Conservation (phyloP, 2,888 invertebrate species). For the Cecidostiba fungosa region DNA sequence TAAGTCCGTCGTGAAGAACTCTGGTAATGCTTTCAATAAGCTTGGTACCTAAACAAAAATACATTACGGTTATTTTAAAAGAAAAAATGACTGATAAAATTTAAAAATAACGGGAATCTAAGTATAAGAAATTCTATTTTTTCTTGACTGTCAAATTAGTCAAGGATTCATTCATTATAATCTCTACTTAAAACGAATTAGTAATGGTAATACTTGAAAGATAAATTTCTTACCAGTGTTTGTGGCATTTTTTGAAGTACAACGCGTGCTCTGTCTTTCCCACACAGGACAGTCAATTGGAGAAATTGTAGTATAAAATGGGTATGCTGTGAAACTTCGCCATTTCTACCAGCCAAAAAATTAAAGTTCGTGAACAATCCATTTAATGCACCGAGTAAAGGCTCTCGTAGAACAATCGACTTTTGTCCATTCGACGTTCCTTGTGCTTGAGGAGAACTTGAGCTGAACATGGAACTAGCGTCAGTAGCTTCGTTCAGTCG, state of each 20-base stretch:
- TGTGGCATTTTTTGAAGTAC: slow-evolving; percentile 89
- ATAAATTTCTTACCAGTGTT: slow-evolving; percentile 81
- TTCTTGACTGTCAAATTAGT: too few relatives aligned
- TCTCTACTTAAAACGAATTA: not conserved
- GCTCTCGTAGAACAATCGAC: slow-evolving; percentile 82
- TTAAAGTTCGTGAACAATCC: slow-evolving; percentile 88
- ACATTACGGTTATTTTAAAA: slow-evolving; percentile 59
- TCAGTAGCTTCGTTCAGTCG: slow-evolving; percentile 85
- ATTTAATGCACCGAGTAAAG: slow-evolving; percentile 85
- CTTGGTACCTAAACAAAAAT: slow-evolving; percentile 84
- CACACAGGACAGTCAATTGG: slow-evolving; percentile 88
- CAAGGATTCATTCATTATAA: too few relatives aligned
- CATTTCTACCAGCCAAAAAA: slow-evolving; percentile 86
- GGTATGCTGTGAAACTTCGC: slow-evolving; percentile 91
- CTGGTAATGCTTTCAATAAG: slow-evolving; percentile 90
- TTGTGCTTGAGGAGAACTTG: slow-evolving; percentile 78
- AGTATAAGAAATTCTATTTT: too few relatives aligned
- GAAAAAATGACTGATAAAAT: not conserved
- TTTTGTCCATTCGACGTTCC: slow-evolving; percentile 74
- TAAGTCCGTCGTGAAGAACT: slow-evolving; percentile 88
- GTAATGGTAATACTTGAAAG: slow-evolving; percentile 7
- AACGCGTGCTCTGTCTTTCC: slow-evolving; percentile 86
- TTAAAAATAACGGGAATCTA: not conserved
- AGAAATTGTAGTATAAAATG: slow-evolving; percentile 91
- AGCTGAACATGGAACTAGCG: slow-evolving; percentile 81